Evolutionary conservation across 1,140 invertebrate genomes (phyloP), one percentile per base, ranked within the genome.

Genomic region (Ganaspis sp.): DNA sequence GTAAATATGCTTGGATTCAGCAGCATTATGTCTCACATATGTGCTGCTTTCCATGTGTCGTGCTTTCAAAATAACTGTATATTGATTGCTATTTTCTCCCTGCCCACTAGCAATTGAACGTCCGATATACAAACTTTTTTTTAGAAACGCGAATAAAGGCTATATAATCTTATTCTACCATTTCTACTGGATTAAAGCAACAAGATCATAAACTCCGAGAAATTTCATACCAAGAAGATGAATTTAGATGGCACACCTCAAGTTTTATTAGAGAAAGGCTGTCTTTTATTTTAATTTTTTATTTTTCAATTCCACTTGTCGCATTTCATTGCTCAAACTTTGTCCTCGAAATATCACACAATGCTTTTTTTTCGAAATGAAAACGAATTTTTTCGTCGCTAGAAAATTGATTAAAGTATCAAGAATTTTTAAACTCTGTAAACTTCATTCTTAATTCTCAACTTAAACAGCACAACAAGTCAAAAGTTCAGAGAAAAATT

Each of bases 31-130:
- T 79, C 80, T 73, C 72, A 37, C 54, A 34, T 72, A 40, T 73
- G 40, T 71, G 19, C 37, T 23, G 53, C 58, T 37, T n/a, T 49
- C 4, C 12, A 49, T 54, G 40, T 54, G 40, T 37, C 70, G 53
- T 34, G 29, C 77, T 74, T 74, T 34, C 45, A 37, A 64, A 26
- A 26, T 81, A 81, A 81, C 80, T 81, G 80, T 81, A 81, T 54
- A 75, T 34, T 49, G 11, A 38, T 71, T 40, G n/a, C 29, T 73
- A 34, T 73, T 73, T 54, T 53, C 21, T 64, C 11, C 54, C 23
- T 26, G 54, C 23, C 21, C 21, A 64, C 23, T 64, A 26, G 23
- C 23, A 64, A 64, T 26, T 64, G 54, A 64, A 29, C 54, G 11
- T 26, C 3, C 21, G 54, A 64, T 64, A 64, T 64, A 26, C 54